Evolutionary conservation across 2,113 vertebrate species (phyloP), one percentile per base, ranked within the genome.

Genomic region (Carassius auratus): DNA sequence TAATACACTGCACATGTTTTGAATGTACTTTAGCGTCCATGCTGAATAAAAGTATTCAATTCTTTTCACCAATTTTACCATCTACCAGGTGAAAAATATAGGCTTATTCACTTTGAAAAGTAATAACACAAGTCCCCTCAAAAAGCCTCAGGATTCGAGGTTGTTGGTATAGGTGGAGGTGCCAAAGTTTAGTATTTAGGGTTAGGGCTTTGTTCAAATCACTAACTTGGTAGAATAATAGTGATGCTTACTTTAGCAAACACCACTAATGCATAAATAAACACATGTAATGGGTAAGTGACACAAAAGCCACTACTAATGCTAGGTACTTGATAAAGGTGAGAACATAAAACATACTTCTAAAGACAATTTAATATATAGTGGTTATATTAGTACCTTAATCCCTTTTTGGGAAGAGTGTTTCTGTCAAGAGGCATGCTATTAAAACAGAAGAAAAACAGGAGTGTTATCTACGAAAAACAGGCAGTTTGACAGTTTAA

Each of bases 341-440:
- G 50, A 77, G 50, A 77, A 77, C 50, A 77, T 12, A 77, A 76
- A 10, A 81, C n/a, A 83, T 21, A 84, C 50, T 23, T 64, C n/a
- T 9, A 38, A 84, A 10, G 19, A 75, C 2, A n/a, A 68, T 45
- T 36, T 68, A 13, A 14, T 3, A 23, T 45, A 68, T 57, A 48
- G 69, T 88, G 84, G 85, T 88, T 68, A 86, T 87, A 89, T 89
- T 84, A 90, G 95, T 99, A 99, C 97, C 98, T 99, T 94, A 99
- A 93, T 96, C 98, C 97, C 96, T 99, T 99, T 98, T 99, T 99
- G 94, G 98, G 97, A 78, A 99, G 97, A 91, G 98, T 99, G 96
- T 99, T 99, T 97, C 98, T 97, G 97, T 99, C 97, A 95, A 99
- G 97, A 92, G 98, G 97, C 96, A 98, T 97, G 96, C 98, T 99